Base-by-base conservation (phyloP, 2,888 invertebrate genomes). In the Lordiphosa fenestrarum region DNA sequence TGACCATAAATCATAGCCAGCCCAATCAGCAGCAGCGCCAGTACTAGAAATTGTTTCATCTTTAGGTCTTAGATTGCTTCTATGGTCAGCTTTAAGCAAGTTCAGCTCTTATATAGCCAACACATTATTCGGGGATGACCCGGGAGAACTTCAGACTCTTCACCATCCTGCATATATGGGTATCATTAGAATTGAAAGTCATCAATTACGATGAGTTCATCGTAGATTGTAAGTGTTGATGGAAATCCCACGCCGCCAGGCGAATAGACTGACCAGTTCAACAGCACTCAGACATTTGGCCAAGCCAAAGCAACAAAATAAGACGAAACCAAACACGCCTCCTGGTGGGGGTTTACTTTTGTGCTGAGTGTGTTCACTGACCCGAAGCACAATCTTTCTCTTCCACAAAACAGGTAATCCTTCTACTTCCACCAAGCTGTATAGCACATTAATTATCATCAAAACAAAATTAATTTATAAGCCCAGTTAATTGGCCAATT, bases 21-120 rank as follows among this genome's bases (percentile, higher is more conserved):
- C 12, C 30, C 30, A 30, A 57, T 70, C 50, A 70, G 47, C 13
- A 46, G 49, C 33, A 80, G 54, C 9, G 84, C 12, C 48, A 9
- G 61, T 9, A 70, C 9, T 30, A 73, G n/a, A 23, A 69, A 66
- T 53, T 69, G 75, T 56, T 84, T 85, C 75, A 78, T 78, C 53
- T 65, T 73, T 50, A 39, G 50, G 10, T 52, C 19, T 50, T 21
- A 25, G 51, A 50, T 48, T 63, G 65, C 39, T 69, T 64, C 78
- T 80, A 69, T 30, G 33, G 33, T 25, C 6, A 5, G 3, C 15
- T 38, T 6, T 49, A 12, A n/a, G 21, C 10, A 39, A 21, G 9
- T n/a, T 21, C 4, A 12, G 41, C 41, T n/a, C 67, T 78, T 84
- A 62, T 80, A 80, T 83, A 80, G 55, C 39, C 36, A 10, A 4